Evolutionary conservation across 2,113 vertebrate species (phyloP).

Genomic region (Dicerorhinus sumatrensis): DNA sequence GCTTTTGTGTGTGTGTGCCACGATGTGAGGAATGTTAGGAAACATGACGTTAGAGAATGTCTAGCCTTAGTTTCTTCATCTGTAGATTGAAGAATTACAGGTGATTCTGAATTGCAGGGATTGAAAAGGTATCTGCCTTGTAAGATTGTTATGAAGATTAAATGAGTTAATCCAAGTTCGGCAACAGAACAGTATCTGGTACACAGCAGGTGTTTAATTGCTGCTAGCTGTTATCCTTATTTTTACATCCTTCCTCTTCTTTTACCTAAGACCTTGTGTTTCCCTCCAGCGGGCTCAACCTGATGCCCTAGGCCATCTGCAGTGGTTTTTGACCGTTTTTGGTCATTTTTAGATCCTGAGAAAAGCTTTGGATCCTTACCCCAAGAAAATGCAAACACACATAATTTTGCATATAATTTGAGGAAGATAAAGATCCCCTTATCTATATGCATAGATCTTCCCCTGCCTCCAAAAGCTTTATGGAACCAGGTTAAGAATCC

Average conservation of each 20-base stretch:
- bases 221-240: not conserved
- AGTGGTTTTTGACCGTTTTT: not conserved
- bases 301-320: not conserved
- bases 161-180: not conserved
- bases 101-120: too few relatives aligned
- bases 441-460: not conserved
- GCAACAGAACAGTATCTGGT: not conserved
- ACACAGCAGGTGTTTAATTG: not conserved
- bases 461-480: not conserved
- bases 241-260: not conserved
- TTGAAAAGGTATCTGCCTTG: not conserved
- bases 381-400: not conserved
- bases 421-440: not conserved
- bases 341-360: not conserved
- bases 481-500: not conserved
- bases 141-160: not conserved
- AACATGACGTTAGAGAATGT: not conserved
- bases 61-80: not conserved
- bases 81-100: not conserved
- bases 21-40: not conserved
- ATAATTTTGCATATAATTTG: constrained; percentile 15
- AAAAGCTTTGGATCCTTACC: not conserved
- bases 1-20: not conserved
- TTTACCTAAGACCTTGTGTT: not conserved
- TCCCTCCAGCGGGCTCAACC: not conserved